Evolutionary conservation across 2,888 invertebrate genomes (phyloP).

Genomic region (Steromphala cineraria): DNA sequence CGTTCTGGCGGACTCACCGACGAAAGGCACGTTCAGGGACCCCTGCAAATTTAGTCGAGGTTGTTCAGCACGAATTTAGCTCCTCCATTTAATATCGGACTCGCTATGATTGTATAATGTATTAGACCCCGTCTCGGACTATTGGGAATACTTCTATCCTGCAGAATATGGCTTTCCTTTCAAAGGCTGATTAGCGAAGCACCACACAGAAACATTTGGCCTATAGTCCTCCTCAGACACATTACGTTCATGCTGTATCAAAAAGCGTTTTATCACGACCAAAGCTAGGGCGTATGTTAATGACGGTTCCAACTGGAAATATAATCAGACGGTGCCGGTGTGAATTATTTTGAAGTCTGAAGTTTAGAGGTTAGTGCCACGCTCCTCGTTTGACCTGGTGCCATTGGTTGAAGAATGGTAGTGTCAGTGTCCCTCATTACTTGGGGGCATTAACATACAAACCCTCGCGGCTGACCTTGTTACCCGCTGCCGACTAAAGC

Average conservation of each 20-base stretch:
- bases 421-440: too few species aligned
- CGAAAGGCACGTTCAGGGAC: conserved; percentile 19
- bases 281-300: neutral
- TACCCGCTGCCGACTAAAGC: too few species aligned
- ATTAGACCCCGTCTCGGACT: neutral
- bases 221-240: neutral
- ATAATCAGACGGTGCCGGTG: neutral
- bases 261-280: neutral
- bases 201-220: neutral
- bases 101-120: conserved; percentile 12
- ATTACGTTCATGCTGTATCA: neutral
- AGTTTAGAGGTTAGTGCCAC: too few species aligned
- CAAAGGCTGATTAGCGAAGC: conserved; percentile 1
- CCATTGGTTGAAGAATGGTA: too few species aligned
- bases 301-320: conserved; percentile 13
- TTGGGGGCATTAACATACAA: too few species aligned
- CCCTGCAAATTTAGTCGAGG: conserved; percentile 4
- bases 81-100: conserved; percentile 17
- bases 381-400: too few species aligned
- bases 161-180: conserved; percentile 15
- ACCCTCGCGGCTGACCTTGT: too few species aligned
- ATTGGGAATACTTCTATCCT: neutral
- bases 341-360: too few species aligned
- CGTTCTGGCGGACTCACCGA: neutral
- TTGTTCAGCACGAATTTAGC: conserved; percentile 21